A percentile compares a stretch with the other conserved stretches of the same genome.
phyloP scores from a whole-genome alignment of 1,140 invertebrate genomes.

The Drosophila insularis region DNA sequence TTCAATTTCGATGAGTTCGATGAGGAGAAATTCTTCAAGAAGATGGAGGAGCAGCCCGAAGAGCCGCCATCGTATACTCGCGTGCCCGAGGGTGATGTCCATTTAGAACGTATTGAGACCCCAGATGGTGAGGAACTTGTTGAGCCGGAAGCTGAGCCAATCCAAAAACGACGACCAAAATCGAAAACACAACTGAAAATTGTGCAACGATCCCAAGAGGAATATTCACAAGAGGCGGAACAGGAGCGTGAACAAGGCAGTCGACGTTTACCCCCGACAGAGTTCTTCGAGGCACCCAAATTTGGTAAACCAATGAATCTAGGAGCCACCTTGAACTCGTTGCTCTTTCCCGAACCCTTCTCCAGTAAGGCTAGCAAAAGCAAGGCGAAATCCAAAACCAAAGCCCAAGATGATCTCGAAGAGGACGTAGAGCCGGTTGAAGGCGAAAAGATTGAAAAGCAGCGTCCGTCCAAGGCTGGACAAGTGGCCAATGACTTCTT shows the following conservation, averaged over 20 bases:
- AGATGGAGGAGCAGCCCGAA: constrained; percentile 58
- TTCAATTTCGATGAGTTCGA: constrained; percentile 72
- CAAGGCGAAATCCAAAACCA: constrained; percentile 35
- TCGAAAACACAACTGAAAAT: constrained; percentile 51
- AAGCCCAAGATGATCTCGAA: constrained; percentile 20
- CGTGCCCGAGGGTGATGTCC: constrained; percentile 74
- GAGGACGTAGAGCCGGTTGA: constrained; percentile 47
- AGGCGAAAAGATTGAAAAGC: constrained; percentile 26
- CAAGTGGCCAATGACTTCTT: constrained; percentile 60
- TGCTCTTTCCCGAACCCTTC: constrained; percentile 75
- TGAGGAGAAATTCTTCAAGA: constrained; percentile 79
- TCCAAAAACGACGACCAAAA: constrained; percentile 32
- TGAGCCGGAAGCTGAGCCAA: constrained; percentile 45
- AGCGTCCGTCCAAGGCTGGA: constrained; percentile 34
- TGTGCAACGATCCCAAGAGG: constrained; percentile 33
- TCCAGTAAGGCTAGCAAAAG: constrained; percentile 50
- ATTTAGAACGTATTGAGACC: constrained; percentile 61
- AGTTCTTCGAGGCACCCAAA: constrained; percentile 69
- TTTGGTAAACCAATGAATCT: constrained; percentile 43
- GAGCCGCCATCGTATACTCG: constrained; percentile 61
- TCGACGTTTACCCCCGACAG: constrained; percentile 57
- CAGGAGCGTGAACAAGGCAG: constrained; percentile 16
- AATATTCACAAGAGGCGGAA: constrained; percentile 34
- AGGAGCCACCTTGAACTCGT: constrained; percentile 61
- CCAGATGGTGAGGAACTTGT: constrained; percentile 63